Base-by-base conservation (phyloP, 1,140 invertebrate species). In the Linepithema humile region DNA sequence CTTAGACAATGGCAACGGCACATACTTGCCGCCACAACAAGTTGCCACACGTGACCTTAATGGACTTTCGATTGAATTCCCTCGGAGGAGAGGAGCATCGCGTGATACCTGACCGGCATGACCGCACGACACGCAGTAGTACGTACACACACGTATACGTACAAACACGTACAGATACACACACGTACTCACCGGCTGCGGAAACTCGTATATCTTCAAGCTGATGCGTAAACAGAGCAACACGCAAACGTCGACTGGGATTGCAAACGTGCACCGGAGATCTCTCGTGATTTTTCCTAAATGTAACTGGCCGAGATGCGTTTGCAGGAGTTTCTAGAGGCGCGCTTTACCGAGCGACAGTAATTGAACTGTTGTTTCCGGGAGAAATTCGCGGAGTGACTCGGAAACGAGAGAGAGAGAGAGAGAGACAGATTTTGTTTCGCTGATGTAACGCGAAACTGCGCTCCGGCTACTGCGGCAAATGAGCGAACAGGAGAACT, bases 31-130 rank as follows among this genome's bases (percentile, higher is more conserved):
- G 82, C 88, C 82, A 90, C 90, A 91, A 90, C 90, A 91, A 91
- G 88, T 91, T 90, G 84, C 86, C 83, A 75, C 83, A 75, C 75
- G 72, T 85, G 89, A 87, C 87, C 89, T 89, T 89, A 92, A 92
- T 91, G 85, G 90, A 91, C 86, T 92, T 91, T 90, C 88, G 86
- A 92, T 91, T 91, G 70, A 89, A 92, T 89, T 91, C 85, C 73
- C 69, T 43, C 32, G 43, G 26, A 38, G 38, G 70, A 85, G 62
- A 60, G 26, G 20, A 60, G 29, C 45, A 48, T 85, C 53, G 65
- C 50, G 77, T 53, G 83, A 78, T 60, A 40, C 43, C 60, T 73
- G 75, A 85, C 57, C 77, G 6, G 67, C 43, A 72, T 48, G 64
- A 88, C 64, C 83, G 50, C 85, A 84, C 26, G 62, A 70, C 53